Evolutionary conservation across 2,797 vertebrate species (phyloP).

Genomic region (Champsocephalus gunnari): DNA sequence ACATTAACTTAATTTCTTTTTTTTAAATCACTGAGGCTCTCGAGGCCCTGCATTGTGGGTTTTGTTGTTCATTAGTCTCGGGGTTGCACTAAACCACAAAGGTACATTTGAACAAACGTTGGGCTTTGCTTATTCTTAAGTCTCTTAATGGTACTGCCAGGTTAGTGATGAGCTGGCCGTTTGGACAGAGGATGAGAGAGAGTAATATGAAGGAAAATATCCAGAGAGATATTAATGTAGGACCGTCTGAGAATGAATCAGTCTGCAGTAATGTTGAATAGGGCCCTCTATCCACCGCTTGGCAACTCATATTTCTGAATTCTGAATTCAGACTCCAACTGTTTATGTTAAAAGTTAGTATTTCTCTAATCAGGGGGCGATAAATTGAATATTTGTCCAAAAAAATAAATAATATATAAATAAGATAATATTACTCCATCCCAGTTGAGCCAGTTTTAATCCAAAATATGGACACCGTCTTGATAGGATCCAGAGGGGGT

Average conservation of each 20-base stretch:
- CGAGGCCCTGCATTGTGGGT: constrained; percentile 24
- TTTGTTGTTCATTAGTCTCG: constrained; percentile 65
- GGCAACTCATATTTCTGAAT: constrained; percentile 19
- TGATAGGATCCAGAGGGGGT: constrained; percentile 38
- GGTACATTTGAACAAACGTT: constrained; percentile 66
- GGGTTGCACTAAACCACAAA: constrained; percentile 55
- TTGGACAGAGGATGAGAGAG: constrained; percentile 49
- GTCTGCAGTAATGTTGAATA: constrained; percentile 20
- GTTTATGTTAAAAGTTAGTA: background rate
- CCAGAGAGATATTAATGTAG: constrained; percentile 39
- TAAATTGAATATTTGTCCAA: constrained; percentile 10
- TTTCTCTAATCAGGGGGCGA: constrained; percentile 8
- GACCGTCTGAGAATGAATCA: constrained; percentile 37
- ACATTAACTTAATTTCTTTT: constrained; percentile 54
- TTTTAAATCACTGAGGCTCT: constrained; percentile 36
- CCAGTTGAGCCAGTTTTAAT: constrained; percentile 30
- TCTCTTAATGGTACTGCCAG: constrained; percentile 59
- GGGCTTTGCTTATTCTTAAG: constrained; percentile 52
- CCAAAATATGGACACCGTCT: constrained; percentile 53
- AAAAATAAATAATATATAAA: background rate
- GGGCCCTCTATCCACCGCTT: constrained; percentile 28
- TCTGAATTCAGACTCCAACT: background rate
- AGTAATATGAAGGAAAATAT: constrained; percentile 35
- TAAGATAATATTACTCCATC: background rate
- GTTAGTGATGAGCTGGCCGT: constrained; percentile 67